phyloP scores from a whole-genome alignment of 2,797 vertebrate genomes.

The Hypotaenidia philippensis region DNA sequence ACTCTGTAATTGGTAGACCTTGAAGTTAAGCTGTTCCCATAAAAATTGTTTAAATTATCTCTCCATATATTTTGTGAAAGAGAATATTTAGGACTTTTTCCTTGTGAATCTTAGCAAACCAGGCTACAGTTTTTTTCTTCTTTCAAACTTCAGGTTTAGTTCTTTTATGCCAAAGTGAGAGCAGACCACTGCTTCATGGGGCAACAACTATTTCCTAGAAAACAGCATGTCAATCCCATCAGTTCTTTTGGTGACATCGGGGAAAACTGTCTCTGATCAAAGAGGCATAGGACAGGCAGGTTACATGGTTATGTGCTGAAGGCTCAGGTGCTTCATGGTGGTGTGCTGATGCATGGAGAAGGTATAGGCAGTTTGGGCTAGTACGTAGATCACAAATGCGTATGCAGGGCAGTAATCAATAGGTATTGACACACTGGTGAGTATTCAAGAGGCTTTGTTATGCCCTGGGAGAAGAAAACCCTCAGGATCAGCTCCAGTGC shows the following conservation, averaged over 20 bases:
- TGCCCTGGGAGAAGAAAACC: background rate
- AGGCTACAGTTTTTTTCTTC: background rate
- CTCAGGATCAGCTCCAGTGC: background rate
- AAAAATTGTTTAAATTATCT: background rate
- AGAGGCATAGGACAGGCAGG: background rate
- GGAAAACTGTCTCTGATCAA: constrained; percentile 36
- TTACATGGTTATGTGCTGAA: background rate
- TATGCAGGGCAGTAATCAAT: background rate
- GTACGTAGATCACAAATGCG: accelerated
- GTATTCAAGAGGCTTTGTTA: background rate
- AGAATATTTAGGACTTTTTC: background rate
- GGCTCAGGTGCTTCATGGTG: background rate
- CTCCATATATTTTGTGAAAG: background rate
- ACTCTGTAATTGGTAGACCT: background rate
- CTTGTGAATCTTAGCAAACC: background rate
- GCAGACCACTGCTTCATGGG: constrained; percentile 5
- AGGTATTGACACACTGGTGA: background rate
- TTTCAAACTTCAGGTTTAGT: background rate
- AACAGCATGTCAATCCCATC: background rate
- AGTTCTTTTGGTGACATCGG: constrained; percentile 22
- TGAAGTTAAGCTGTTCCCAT: background rate
- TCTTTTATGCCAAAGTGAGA: background rate
- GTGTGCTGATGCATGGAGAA: background rate
- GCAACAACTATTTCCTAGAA: constrained; percentile 1
- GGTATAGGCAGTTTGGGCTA: background rate